Conservation (phyloP, 1,140 invertebrate genomes). For the Mycetomoellerius zeteki region DNA sequence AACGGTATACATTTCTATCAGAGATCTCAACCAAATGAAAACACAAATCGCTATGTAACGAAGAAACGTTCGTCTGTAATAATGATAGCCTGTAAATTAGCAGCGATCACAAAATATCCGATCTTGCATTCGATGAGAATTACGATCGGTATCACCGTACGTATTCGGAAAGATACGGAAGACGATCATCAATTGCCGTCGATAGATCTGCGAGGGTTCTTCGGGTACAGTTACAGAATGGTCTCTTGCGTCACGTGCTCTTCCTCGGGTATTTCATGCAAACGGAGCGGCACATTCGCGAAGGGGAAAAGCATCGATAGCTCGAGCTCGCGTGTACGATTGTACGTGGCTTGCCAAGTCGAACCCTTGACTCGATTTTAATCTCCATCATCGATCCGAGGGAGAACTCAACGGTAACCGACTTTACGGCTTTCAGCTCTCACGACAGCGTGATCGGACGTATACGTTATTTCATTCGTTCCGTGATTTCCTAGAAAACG, state of each 20-base stretch:
- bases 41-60: neutral
- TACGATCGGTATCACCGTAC: conserved; percentile 12
- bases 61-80: neutral
- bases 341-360: conserved; percentile 52
- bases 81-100: conserved; percentile 25
- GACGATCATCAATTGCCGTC: neutral
- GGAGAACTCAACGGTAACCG: conserved; percentile 45
- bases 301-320: conserved; percentile 42
- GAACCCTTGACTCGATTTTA: conserved; percentile 64
- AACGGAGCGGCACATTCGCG: conserved; percentile 13
- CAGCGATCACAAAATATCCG: neutral
- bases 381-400: conserved; percentile 65
- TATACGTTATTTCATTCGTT: conserved; percentile 9
- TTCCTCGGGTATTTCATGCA: conserved; percentile 24
- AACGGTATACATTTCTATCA: too few relatives aligned
- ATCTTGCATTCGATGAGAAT: conserved; percentile 8
- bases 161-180: conserved; percentile 9
- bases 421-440: conserved; percentile 57
- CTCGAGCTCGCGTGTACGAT: conserved; percentile 43
- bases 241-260: conserved; percentile 21
- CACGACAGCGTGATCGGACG: conserved; percentile 39
- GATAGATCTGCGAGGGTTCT: conserved; percentile 13
- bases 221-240: conserved; percentile 35
- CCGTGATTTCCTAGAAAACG: conserved; percentile 27
- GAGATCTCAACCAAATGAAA: neutral